Percentiles rank a stretch among this genome's conserved stretches.
These are phyloP conservation scores for Drosophila navojoa DNA, from an alignment of 1,140 invertebrate genomes.

Conservation along the genomic window DNA sequence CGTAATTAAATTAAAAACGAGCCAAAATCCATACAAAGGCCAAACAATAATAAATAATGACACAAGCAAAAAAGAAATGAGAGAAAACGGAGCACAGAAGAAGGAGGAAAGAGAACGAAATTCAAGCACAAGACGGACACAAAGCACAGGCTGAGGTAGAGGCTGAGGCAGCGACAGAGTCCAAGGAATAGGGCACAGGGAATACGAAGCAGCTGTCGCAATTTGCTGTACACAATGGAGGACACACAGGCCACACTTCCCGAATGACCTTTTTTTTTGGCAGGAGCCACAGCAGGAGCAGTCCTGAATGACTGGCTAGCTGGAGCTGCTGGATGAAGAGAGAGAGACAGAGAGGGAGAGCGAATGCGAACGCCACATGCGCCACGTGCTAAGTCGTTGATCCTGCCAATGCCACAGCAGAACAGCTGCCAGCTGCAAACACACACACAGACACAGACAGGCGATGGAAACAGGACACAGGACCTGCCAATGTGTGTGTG, in stretches of 20 bases:
- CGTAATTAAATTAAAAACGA: slow-evolving; percentile 78
- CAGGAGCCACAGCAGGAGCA: slow-evolving; percentile 57
- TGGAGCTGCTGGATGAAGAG: slow-evolving; percentile 3
- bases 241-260: slow-evolving; percentile 60
- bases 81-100: slow-evolving; percentile 22
- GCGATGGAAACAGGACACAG: slow-evolving; percentile 29
- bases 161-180: slow-evolving; percentile 16
- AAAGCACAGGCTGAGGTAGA: slow-evolving; percentile 10
- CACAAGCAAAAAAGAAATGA: slow-evolving; percentile 33
- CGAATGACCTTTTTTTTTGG: slow-evolving; percentile 75
- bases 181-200: slow-evolving; percentile 21
- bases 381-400: slow-evolving; percentile 81
- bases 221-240: slow-evolving; percentile 63
- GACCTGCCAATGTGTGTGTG: slow-evolving; percentile 30
- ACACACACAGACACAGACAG: slow-evolving; percentile 16
- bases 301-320: slow-evolving; percentile 21
- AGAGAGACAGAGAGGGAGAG: slow-evolving; percentile 27
- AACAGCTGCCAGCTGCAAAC: slow-evolving; percentile 63
- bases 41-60: slow-evolving; percentile 76
- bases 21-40: slow-evolving; percentile 59
- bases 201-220: slow-evolving; percentile 65
- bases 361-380: slow-evolving; percentile 64
- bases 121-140: slow-evolving; percentile 1
- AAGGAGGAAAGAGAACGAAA: slow-evolving; percentile 18
- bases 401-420: slow-evolving; percentile 57